Percentiles rank a stretch among this genome's conserved stretches.
Conservation (phyloP, 1,140 invertebrate species). For the Lamellibrachia luymesi region DNA sequence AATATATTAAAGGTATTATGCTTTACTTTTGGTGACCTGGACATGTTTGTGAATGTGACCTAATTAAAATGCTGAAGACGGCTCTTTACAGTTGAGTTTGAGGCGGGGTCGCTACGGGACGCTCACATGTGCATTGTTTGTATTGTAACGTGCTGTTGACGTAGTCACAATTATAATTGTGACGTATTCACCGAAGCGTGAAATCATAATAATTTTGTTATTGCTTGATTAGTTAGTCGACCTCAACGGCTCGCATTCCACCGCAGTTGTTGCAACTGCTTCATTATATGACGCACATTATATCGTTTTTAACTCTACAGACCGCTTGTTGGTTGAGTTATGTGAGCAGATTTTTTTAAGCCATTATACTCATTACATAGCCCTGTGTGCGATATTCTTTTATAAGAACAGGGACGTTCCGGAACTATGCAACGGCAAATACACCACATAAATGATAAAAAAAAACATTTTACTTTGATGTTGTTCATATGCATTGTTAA, state of each 20-base stretch:
- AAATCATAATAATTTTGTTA: neutral
- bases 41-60: too few species aligned
- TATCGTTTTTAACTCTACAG: neutral
- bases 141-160: too few species aligned
- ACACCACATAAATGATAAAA: neutral
- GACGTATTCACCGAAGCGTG: neutral
- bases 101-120: too few species aligned
- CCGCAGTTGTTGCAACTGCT: neutral
- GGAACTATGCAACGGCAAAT: neutral
- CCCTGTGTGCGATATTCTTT: neutral
- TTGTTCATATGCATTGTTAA: neutral
- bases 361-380: neutral
- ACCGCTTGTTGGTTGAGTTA: neutral
- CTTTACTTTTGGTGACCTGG: too few species aligned
- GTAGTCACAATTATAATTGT: too few species aligned
- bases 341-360: too few species aligned
- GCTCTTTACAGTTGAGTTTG: too few species aligned
- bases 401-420: neutral
- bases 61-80: too few species aligned
- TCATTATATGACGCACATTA: neutral
- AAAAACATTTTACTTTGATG: neutral
- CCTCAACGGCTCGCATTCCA: neutral
- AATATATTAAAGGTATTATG: too few species aligned
- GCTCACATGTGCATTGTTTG: too few species aligned
- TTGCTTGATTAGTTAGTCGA: neutral